Evolutionary conservation across 2,888 invertebrate genomes (phyloP).

Genomic region (Lucinisca nassula): DNA sequence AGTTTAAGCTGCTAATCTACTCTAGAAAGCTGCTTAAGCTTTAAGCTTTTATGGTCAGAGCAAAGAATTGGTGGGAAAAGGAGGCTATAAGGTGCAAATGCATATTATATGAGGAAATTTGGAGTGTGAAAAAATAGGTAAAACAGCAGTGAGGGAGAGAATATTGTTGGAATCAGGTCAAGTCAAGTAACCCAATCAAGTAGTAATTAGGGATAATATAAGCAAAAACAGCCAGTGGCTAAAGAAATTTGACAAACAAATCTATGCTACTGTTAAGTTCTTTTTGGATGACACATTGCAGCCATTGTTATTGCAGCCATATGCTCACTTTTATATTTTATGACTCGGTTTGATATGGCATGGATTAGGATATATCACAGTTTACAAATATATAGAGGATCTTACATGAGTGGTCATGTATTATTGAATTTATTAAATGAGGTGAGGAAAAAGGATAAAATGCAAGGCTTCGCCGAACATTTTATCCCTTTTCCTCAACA

Average conservation of each 20-base stretch:
- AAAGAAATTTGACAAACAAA: not conserved
- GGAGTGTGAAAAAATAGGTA: not conserved
- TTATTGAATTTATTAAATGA: too few relatives aligned
- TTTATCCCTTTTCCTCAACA: too few relatives aligned
- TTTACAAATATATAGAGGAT: too few relatives aligned
- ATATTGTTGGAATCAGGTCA: not conserved
- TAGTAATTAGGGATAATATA: conserved; percentile 14
- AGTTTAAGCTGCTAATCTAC: not conserved
- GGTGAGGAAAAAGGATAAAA: too few relatives aligned
- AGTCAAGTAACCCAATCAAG: conserved; percentile 13
- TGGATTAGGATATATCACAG: too few relatives aligned
- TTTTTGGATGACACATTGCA: too few relatives aligned
- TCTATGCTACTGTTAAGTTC: too few relatives aligned
- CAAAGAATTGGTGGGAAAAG: not conserved
- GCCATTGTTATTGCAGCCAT: too few relatives aligned
- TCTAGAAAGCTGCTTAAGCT: conserved; percentile 13
- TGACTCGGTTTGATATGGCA: too few relatives aligned
- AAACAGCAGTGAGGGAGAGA: not conserved
- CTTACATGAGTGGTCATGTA: too few relatives aligned
- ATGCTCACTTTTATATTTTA: too few relatives aligned
- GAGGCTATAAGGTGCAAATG: conserved; percentile 1
- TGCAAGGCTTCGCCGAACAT: too few relatives aligned
- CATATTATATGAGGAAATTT: not conserved
- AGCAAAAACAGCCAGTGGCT: not conserved
- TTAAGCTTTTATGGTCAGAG: not conserved